Evolutionary conservation across 2,888 invertebrate species (phyloP).

Genomic region (Flexamia atlantica): DNA sequence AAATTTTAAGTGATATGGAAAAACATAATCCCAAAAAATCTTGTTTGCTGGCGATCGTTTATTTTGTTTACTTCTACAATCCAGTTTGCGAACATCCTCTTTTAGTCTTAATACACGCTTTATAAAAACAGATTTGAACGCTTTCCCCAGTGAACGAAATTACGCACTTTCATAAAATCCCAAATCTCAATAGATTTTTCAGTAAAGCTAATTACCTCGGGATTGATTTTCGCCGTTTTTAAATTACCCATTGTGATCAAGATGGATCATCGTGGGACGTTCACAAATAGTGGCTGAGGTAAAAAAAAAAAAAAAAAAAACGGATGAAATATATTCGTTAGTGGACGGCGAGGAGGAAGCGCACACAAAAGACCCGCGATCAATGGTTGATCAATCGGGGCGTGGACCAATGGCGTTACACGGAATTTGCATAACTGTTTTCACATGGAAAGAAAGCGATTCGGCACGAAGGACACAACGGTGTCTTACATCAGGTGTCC

Average conservation of each 20-base stretch:
- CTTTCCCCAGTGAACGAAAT: neutral
- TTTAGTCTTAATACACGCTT: neutral
- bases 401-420: slow-evolving; percentile 41
- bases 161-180: neutral
- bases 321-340: slow-evolving; percentile 57
- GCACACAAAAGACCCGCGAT: slow-evolving; percentile 42
- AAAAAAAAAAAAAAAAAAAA: too few species aligned
- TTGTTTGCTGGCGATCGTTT: neutral
- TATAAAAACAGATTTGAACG: neutral
- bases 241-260: slow-evolving; percentile 50
- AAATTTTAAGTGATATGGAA: too few species aligned
- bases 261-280: slow-evolving; percentile 47
- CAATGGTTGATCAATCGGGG: slow-evolving; percentile 38
- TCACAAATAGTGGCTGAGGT: slow-evolving; percentile 46
- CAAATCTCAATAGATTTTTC: slow-evolving; percentile 1
- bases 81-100: neutral
- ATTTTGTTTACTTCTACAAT: neutral
- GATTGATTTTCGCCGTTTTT: slow-evolving; percentile 20
- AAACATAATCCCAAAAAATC: neutral
- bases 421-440: slow-evolving; percentile 55
- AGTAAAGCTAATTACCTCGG: slow-evolving; percentile 20
- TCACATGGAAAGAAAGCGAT: slow-evolving; percentile 54
- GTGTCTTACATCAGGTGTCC: slow-evolving; percentile 54
- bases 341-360: slow-evolving; percentile 51
- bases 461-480: neutral